These are phyloP conservation scores for Sicus ferrugineus DNA, from an alignment of 2,888 invertebrate species.

Conservation along the genomic window DNA sequence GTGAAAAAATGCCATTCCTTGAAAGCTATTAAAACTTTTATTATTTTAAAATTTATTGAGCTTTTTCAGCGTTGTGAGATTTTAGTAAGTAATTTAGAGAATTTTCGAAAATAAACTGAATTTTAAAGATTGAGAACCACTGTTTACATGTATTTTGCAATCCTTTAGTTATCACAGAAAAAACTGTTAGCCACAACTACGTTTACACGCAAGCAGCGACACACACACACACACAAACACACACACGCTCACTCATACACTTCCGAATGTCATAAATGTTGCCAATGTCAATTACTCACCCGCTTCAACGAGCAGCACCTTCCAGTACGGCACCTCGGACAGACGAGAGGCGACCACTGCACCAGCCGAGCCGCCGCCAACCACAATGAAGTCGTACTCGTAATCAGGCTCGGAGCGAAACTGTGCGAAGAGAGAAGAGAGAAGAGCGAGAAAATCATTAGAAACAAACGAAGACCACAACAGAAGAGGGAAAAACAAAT, in stretches of 20 bases:
- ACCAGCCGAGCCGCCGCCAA: conserved; percentile 64
- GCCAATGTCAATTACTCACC: conserved; percentile 53
- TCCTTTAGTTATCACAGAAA: background rate
- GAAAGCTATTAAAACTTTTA: too few relatives aligned
- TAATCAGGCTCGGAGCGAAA: conserved; percentile 64
- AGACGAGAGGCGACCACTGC: conserved; percentile 63
- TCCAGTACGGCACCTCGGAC: conserved; percentile 64
- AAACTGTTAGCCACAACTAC: background rate
- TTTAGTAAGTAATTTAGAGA: too few relatives aligned
- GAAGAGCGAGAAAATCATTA: background rate
- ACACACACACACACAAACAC: background rate
- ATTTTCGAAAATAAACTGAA: too few relatives aligned
- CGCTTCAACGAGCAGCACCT: conserved; percentile 64
- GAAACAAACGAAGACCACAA: background rate
- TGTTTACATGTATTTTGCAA: background rate
- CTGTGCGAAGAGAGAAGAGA: conserved; percentile 43
- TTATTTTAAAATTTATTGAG: too few relatives aligned
- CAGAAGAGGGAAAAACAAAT: background rate
- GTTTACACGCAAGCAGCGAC: background rate
- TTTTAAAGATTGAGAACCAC: background rate
- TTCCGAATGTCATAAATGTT: background rate
- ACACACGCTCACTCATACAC: background rate
- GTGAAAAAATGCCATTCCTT: too few relatives aligned
- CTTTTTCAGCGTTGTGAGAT: too few relatives aligned
- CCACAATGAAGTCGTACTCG: conserved; percentile 64